Base-by-base conservation (phyloP, 2,113 vertebrate species). In the Mungos mungo region DNA sequence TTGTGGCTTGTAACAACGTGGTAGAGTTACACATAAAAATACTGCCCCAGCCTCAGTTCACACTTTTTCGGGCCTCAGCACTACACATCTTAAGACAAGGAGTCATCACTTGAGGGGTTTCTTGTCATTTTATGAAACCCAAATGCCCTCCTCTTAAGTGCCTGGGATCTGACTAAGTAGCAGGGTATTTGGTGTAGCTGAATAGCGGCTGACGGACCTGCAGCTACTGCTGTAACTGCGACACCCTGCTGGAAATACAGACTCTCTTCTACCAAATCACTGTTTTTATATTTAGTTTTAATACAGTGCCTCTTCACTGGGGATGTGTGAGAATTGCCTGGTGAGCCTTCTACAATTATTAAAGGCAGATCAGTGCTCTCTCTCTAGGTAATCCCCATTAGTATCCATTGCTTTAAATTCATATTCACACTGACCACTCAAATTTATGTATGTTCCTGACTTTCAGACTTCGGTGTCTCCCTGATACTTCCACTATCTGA, bases 261-360 rank as follows among this genome's bases (percentile, higher is more conserved):
- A 47, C 74, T 45, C 27, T 65, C 71, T 88, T 72, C 93, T 63
- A 91, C 87, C 83, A 76, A 84, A 77, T 60, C 45, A 27, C 50
- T 52, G 41, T 94, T 69, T 71, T 81, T 90, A 45, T 85, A n/a
- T 92, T 95, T 90, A 96, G 92, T 76, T 96, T 66, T 68, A 87
- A 50, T 79, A 77, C 21, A 16, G 33, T 27, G 47, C 54, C 54
- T 97, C 94, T 90, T 93, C 90, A 60, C 63, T 57, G 86, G 50
- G 29, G 10, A 41, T 47, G 23, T 95, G 77, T 65, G 74, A 93
- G 79, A 79, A 84, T 52, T 3, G 18, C 83, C 81, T 87, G 45
- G 41, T 84, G 93, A 97, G 52, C 79, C 74, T 83, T 93, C 84
- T 71, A 50, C 31, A 74, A 76, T 77, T 63, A 27, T 52, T 71